Evolutionary conservation across 2,797 vertebrate genomes (phyloP), one percentile per base, ranked within the genome.

Genomic region (Alca torda): DNA sequence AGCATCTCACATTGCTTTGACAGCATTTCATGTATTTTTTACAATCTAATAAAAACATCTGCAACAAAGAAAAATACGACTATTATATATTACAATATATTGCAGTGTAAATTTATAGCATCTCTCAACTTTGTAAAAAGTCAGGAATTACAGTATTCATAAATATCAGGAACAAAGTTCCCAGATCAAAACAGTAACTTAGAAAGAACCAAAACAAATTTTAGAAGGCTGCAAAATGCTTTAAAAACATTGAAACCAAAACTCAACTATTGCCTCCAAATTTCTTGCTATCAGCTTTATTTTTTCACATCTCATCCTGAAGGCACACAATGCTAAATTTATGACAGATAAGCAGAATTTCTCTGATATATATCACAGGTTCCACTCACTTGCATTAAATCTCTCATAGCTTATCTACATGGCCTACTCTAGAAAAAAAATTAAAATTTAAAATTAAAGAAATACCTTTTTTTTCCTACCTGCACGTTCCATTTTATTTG

Each of bases 401-500:
- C 46, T 56, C 70, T 53, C 48, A 51, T 10, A 56, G 10, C 83
- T 67, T 73, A 39, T 85, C 64, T 50, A 89, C 24, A 48, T 4
- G 20, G 20, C 5, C 79, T 93, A 85, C 26, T 57, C 41, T 7
- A 63, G 18, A 48, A 61, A 64, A 93, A 93, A 63, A 37, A 9
- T 11, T 33, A 54, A 61, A 28, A 37, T 15, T 8, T 30, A 89
- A 93, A 79, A 39, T 15, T 14, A 2, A 11, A 45, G 50, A 60
- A 60, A 72, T 7, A 13, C 4, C 13, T 9, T 5, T 10, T 46
- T 65, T 54, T 76, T 69, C 81, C 75, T 93, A 97, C 68, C 87
- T 56, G 73, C 82, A 60, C 14, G 77, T 61, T 84, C 72, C 86
- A 57, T 65, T 95, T 94, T 75, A 94, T 93, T 95, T 92, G 91